Conservation (phyloP, 2,888 invertebrate genomes). For the Cremastinae sp. region DNA sequence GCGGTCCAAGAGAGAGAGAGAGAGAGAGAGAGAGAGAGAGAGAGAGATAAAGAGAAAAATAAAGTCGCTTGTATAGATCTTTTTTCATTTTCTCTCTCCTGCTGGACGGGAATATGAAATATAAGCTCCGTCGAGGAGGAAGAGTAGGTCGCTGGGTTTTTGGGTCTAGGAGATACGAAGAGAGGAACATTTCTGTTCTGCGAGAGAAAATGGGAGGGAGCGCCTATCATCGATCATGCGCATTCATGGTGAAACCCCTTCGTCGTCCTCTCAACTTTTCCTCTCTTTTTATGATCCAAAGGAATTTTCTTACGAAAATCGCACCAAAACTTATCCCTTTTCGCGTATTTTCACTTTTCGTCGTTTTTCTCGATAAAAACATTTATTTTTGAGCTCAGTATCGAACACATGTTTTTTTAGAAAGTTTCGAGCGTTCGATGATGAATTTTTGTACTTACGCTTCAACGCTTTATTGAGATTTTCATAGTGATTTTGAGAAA, state of each 20-base stretch:
- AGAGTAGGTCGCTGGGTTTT: conserved; percentile 76
- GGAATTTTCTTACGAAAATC: too few species aligned
- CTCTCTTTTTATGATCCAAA: not conserved
- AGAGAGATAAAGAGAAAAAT: conserved; percentile 38
- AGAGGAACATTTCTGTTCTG: not conserved
- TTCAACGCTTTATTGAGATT: too few species aligned
- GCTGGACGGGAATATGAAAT: conserved; percentile 55
- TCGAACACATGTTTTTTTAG: too few species aligned
- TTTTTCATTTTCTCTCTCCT: conserved; percentile 73
- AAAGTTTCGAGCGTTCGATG: too few species aligned
- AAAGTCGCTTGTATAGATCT: conserved; percentile 56
- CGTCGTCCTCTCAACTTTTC: conserved; percentile 36
- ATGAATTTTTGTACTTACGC: too few species aligned
- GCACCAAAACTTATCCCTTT: too few species aligned
- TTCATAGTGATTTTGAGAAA: too few species aligned
- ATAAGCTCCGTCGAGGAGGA: conserved; percentile 41
- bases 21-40: conserved; percentile 23
- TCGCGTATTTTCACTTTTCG: not conserved
- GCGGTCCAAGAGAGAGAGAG: not conserved
- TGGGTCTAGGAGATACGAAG: conserved; percentile 68
- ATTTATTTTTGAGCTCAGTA: too few species aligned
- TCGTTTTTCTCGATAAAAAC: not conserved
- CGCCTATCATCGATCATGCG: conserved; percentile 78
- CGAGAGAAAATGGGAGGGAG: conserved; percentile 33
- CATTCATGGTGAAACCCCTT: conserved; percentile 61